Evolutionary conservation across 1,140 invertebrate genomes (phyloP).

Genomic region (Agrilus planipennis): DNA sequence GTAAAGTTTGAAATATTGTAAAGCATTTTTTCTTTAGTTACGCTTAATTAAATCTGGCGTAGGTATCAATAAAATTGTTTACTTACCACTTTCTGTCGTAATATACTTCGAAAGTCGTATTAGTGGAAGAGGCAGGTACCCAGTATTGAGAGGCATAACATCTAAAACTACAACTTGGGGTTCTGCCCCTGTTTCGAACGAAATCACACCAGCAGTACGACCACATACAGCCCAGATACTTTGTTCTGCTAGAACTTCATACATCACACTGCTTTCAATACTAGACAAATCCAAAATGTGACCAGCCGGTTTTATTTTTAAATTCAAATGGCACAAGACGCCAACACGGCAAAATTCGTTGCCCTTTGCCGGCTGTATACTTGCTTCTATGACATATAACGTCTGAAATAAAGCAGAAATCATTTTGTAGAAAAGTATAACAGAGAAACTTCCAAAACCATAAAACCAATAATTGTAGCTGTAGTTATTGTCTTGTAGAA

Average conservation of each 20-base stretch:
- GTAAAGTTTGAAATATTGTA: no score
- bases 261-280: slow-evolving; percentile 60
- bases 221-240: slow-evolving; percentile 87
- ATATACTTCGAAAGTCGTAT: slow-evolving; percentile 87
- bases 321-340: slow-evolving; percentile 71
- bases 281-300: slow-evolving; percentile 9
- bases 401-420: slow-evolving; percentile 42
- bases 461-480: neutral
- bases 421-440: slow-evolving; percentile 1
- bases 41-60: no score
- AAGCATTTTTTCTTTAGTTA: no score
- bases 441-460: no score
- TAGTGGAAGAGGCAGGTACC: slow-evolving; percentile 76
- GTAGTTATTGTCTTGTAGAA: no score
- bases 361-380: slow-evolving; percentile 68
- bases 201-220: slow-evolving; percentile 73
- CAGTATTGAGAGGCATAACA: slow-evolving; percentile 81
- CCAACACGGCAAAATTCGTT: slow-evolving; percentile 80
- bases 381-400: slow-evolving; percentile 68
- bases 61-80: no score
- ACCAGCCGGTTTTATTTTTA: slow-evolving; percentile 52
- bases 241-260: slow-evolving; percentile 83
- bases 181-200: slow-evolving; percentile 53
- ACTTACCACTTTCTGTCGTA: slow-evolving; percentile 64
- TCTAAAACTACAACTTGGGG: slow-evolving; percentile 69